phyloP scores from a whole-genome alignment of 2,797 vertebrate genomes.

The Capromys pilorides region DNA sequence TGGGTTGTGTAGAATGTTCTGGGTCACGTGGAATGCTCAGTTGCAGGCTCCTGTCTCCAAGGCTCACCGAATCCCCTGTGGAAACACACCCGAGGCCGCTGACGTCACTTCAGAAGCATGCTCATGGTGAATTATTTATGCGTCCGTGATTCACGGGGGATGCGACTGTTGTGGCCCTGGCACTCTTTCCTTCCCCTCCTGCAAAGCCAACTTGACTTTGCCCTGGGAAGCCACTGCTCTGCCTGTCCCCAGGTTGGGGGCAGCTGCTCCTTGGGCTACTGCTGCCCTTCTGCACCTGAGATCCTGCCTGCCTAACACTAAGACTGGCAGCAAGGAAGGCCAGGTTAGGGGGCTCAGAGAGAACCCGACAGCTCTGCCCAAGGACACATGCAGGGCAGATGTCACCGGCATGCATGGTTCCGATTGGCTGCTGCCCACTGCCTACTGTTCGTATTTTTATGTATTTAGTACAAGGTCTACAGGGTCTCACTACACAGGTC shows the following conservation, averaged over 20 bases:
- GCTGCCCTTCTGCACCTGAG: background rate
- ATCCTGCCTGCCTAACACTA: background rate
- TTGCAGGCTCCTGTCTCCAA: too few relatives aligned
- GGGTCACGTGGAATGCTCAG: background rate
- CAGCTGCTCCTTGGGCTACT: background rate
- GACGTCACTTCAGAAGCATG: background rate
- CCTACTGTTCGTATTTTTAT: background rate
- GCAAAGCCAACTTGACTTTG: background rate
- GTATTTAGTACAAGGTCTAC: too few relatives aligned
- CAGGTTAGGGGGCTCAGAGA: background rate
- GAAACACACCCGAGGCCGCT: accelerated
- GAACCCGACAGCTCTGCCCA: background rate
- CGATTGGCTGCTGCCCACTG: background rate
- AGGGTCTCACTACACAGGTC: too few relatives aligned
- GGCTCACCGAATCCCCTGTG: accelerated
- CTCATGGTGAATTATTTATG: background rate
- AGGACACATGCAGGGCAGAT: accelerated
- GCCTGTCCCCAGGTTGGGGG: background rate
- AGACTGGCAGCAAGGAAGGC: accelerated
- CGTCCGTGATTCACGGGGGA: background rate
- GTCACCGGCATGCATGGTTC: background rate
- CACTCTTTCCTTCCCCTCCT: background rate
- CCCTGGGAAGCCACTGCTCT: background rate
- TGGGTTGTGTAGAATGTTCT: background rate
- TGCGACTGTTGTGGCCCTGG: accelerated